Evolutionary conservation across 2,888 invertebrate species (phyloP).

Genomic region (Drosophila heteroneura): DNA sequence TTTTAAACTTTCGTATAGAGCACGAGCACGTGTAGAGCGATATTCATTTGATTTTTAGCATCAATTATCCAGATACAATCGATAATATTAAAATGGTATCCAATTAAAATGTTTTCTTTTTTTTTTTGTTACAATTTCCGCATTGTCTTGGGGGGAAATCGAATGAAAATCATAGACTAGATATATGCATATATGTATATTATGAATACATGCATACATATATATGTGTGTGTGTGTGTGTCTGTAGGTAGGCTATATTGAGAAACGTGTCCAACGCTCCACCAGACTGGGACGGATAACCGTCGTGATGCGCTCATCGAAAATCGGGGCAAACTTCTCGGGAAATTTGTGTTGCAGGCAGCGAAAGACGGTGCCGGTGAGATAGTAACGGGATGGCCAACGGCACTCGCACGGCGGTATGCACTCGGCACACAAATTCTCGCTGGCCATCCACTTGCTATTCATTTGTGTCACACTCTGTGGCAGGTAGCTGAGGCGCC

Average conservation of each 20-base stretch:
- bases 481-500: slow-evolving; percentile 50
- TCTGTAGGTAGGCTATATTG: slow-evolving; percentile 27
- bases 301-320: slow-evolving; percentile 57
- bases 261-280: slow-evolving; percentile 73
- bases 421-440: slow-evolving; percentile 39
- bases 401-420: slow-evolving; percentile 71
- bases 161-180: background rate
- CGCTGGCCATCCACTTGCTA: slow-evolving; percentile 48
- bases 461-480: background rate
- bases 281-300: slow-evolving; percentile 54
- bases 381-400: slow-evolving; percentile 68
- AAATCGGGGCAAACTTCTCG: slow-evolving; percentile 70
- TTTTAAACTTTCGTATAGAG: background rate
- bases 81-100: slow-evolving; percentile 11
- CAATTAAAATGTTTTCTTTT: slow-evolving; percentile 7
- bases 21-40: slow-evolving; percentile 4
- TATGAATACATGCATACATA: background rate
- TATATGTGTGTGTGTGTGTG: background rate
- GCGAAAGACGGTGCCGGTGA: slow-evolving; percentile 66
- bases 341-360: slow-evolving; percentile 65
- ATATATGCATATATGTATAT: background rate
- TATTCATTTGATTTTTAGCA: slow-evolving; percentile 29
- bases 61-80: slow-evolving; percentile 57
- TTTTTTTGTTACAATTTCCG: background rate
- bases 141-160: background rate